A percentile compares a stretch with the other conserved stretches of the same genome.
Conservation (phyloP, 1,140 invertebrate genomes). For the Leptopilina clavipes region DNA sequence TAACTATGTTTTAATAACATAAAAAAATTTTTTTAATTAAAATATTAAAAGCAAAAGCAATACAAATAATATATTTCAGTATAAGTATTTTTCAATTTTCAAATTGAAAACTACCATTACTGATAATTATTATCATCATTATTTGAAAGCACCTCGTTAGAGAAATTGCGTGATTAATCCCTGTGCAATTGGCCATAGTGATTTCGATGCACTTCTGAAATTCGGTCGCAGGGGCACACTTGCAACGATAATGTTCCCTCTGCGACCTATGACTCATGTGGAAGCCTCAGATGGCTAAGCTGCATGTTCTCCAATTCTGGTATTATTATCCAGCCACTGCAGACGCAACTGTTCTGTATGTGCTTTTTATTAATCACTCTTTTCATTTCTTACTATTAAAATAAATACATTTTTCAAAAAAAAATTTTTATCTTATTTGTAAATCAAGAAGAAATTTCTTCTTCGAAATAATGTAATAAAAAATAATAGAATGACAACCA, state of each 20-base stretch:
- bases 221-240: slow-evolving; percentile 60
- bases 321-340: slow-evolving; percentile 62
- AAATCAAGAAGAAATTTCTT: too few species aligned
- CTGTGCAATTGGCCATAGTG: slow-evolving; percentile 62
- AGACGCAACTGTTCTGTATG: slow-evolving; percentile 40
- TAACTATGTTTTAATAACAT: too few species aligned
- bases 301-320: slow-evolving; percentile 56
- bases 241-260: slow-evolving; percentile 64
- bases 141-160: slow-evolving; percentile 18
- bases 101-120: neutral
- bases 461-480: too few species aligned
- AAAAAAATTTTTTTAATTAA: too few species aligned
- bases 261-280: slow-evolving; percentile 67
- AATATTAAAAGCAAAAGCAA: neutral
- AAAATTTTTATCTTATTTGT: too few species aligned
- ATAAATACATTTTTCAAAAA: neutral
- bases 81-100: too few species aligned
- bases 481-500: too few species aligned
- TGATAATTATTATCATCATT: slow-evolving; percentile 5
- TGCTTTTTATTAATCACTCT: slow-evolving; percentile 9
- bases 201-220: slow-evolving; percentile 57
- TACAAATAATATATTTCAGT: too few species aligned
- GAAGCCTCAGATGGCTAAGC: slow-evolving; percentile 64
- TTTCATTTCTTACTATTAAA: neutral
- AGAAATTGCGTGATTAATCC: slow-evolving; percentile 17